Base-by-base conservation (phyloP, 2,113 vertebrate genomes). In the Trogon surrucura region DNA sequence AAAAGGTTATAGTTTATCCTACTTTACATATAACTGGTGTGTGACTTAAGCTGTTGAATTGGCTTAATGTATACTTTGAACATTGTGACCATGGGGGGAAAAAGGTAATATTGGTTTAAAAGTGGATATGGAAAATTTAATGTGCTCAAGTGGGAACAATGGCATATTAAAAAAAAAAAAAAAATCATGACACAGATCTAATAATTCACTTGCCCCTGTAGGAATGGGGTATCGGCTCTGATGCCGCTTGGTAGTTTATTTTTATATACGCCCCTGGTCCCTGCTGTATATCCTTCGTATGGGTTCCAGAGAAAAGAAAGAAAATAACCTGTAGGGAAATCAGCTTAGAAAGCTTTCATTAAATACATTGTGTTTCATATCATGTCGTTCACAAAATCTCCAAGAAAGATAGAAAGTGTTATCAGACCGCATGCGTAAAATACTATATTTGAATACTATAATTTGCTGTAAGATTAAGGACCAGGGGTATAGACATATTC, bases 311-410 rank as follows among this genome's bases (percentile, higher is more conserved):
- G 96, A 97, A 98, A 97, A 98, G 97, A 98, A 97, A 97, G 97
- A 98, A 98, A 98, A 98, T 97, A 98, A 98, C 96, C 97, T 98
- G 92, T 97, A 98, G 98, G 97, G 97, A 98, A 98, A 98, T 98
- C 98, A 98, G 97, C 97, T 97, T 98, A 95, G 97, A 98, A 98
- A 98, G 96, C 97, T 98, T 98, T 98, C 97, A 98, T 98, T 98
- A 98, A 98, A 98, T 98, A 97, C 97, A 98, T 97, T 98, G 97
- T 97, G 97, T 96, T 98, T 97, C 93, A 95, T 98, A 98, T 97
- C 97, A 96, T 97, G 97, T 97, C 95, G 6, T 97, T 98, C 97
- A 96, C 96, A 97, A 98, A 97, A 96, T 98, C 97, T 98, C 98
- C 95, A 95, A 96, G 97, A 98, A 97, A 97, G 96, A 96, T 92